Evolutionary conservation across 2,797 vertebrate species (phyloP), one percentile per base, ranked within the genome.

Genomic region (Micromesistius poutassou): DNA sequence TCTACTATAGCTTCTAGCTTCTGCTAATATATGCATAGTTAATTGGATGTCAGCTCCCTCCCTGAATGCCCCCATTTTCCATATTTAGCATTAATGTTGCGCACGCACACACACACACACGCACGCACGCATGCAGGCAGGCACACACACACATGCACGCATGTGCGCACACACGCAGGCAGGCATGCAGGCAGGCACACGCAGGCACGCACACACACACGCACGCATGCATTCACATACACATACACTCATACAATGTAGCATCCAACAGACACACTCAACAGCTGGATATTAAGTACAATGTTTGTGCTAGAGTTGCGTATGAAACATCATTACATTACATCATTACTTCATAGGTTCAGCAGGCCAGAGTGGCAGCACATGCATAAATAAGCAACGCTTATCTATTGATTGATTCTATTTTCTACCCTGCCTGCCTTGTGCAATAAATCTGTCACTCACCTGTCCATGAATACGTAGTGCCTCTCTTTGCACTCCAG

Each of bases 21-120:
- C 82, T 86, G 79, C 79, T 87, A 74, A 88, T 88, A 80, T 72
- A 82, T 89, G 77, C 87, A 82, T 80, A 81, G 90, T 90, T 91
- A 87, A 88, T 86, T 92, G 79, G 78, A 31, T 85, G 76, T 83
- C 86, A 82, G 87, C 87, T 85, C 80, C 78, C 79, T 82, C 75
- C 77, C 71, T 79, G 36, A 76, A 82, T 28, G 40, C 14, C 62
- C 16, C 42, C 28, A 74, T 74, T 25, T 76, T 71, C 31, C 70
- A 71, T 71, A 30, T n/a, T 62, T 9, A n/a, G 55, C 55, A 62
- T 25, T 62, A 62, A 25, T n/a, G 55, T 62, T 9, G 6, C 55
- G n/a, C 55, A 62, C 55, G 7, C 55, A 62, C n/a, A 22, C 46
- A 55, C 16, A 55, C 46, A 55, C 46, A 55, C 46, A 55, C 46